phyloP scores from a whole-genome alignment of 2,797 vertebrate genomes.

The Xenops minutus region DNA sequence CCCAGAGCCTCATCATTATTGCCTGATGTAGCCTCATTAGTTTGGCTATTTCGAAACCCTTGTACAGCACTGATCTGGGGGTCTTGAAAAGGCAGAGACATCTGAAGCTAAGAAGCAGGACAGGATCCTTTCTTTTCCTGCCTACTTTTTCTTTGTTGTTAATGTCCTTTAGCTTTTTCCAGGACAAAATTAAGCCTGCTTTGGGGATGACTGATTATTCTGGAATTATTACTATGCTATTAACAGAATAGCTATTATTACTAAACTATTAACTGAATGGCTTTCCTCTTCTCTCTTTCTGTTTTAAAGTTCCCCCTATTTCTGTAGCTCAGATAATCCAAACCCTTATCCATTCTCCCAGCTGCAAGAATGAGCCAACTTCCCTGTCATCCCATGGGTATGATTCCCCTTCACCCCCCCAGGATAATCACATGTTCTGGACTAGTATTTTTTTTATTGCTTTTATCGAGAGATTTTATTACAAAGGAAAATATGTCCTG shows the following conservation, averaged over 20 bases:
- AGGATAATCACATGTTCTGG: constrained; percentile 57
- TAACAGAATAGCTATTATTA: background rate
- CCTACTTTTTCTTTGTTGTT: background rate
- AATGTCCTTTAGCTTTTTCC: background rate
- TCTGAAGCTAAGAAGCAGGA: background rate
- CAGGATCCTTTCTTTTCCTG: background rate
- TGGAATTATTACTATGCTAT: background rate
- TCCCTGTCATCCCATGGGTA: constrained; percentile 38
- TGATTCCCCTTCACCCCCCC: constrained; percentile 25
- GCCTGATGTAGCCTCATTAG: background rate
- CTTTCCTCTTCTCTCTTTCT: background rate
- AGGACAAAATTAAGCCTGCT: background rate
- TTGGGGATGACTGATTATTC: background rate
- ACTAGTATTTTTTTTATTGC: constrained; percentile 54
- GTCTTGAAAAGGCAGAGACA: background rate
- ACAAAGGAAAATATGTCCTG: constrained; percentile 55
- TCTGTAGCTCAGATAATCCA: background rate
- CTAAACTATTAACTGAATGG: background rate
- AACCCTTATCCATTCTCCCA: background rate
- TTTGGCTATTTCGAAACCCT: background rate
- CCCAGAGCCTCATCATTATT: background rate
- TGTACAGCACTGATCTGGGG: background rate
- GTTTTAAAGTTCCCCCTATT: background rate
- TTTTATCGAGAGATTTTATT: constrained; percentile 56
- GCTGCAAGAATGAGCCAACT: background rate